Evolutionary conservation across 2,888 invertebrate genomes (phyloP), one percentile per base, ranked within the genome.

Genomic region (Ommatoiulus sabulosus): DNA sequence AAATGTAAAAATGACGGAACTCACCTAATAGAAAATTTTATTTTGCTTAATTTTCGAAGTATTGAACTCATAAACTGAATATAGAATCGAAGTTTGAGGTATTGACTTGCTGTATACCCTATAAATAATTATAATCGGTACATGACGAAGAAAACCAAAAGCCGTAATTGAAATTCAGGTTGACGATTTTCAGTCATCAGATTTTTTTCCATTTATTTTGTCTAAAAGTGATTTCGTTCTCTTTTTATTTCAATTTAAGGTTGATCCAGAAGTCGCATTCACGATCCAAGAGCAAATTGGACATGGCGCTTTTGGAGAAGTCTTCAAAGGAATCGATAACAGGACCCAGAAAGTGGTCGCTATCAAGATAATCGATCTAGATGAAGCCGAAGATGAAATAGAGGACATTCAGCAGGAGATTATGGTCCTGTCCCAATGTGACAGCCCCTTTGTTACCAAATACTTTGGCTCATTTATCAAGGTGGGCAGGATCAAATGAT

Each of bases 381-480:
- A 99, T 93, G 99, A 99, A 93, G 99, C 99, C 89, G 99, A 99
- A 94, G 99, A 99, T 97, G 99, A 99, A 94, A 99, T 99, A 93
- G 99, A 99, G 93, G 99, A 99, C 93, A 99, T 99, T 92, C 99
- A 99, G 93, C 99, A 99, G 94, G 99, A 99, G 94, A 99, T 99
- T 92, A 99, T 99, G 97, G 98, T 98, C 93, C 95, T 99, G 93
- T 99, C 98, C 91, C 99, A 99, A 93, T 99, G 99, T 94, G 99
- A 99, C 94, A 98, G 98, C 92, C 97, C 98, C 46, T 99, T 96
- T 94, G 99, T 99, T 93, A 99, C 99, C 92, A 99, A 99, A 94
- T 99, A 99, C 94, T 99, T 96, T 93, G 99, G 99, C 93, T 99
- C 99, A 92, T 99, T 98, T 94, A 96, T 99, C 92, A 99, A 99